phyloP scores from a whole-genome alignment of 2,797 vertebrate genomes.

The Sphaeramia orbicularis region DNA sequence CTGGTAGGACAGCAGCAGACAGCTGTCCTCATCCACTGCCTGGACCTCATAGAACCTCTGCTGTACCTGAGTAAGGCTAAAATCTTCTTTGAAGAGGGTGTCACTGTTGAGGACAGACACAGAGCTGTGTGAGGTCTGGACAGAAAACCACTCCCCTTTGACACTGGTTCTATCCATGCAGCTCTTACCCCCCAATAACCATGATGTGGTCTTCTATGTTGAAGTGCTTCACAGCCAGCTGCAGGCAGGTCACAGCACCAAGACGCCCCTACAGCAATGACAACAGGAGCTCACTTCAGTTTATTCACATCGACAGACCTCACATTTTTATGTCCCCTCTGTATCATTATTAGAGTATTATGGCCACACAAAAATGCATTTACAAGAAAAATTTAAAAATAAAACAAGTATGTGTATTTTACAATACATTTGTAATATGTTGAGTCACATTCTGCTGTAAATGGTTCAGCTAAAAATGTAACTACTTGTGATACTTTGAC shows the following conservation, averaged over 20 bases:
- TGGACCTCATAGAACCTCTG: slow-evolving; percentile 74
- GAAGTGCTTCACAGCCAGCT: slow-evolving; percentile 83
- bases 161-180: background rate
- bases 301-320: background rate
- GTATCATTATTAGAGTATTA: too few relatives aligned
- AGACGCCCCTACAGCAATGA: slow-evolving; percentile 79
- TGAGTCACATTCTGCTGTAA: too few relatives aligned
- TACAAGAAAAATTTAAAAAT: too few relatives aligned
- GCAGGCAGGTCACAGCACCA: slow-evolving; percentile 86
- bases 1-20: slow-evolving; percentile 84
- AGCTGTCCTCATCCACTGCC: slow-evolving; percentile 63
- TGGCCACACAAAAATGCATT: too few relatives aligned
- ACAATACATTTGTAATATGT: too few relatives aligned
- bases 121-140: background rate
- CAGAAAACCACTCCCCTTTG: background rate
- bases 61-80: slow-evolving; percentile 79
- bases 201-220: slow-evolving; percentile 81
- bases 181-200: slow-evolving; percentile 85
- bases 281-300: background rate
- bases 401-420: too few relatives aligned
- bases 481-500: too few relatives aligned
- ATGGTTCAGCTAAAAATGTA: too few relatives aligned
- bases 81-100: slow-evolving; percentile 89
- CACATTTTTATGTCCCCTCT: too few relatives aligned
- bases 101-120: slow-evolving; percentile 72